phyloP scores from a whole-genome alignment of 2,888 invertebrate species.

The Diarsia rubi region DNA sequence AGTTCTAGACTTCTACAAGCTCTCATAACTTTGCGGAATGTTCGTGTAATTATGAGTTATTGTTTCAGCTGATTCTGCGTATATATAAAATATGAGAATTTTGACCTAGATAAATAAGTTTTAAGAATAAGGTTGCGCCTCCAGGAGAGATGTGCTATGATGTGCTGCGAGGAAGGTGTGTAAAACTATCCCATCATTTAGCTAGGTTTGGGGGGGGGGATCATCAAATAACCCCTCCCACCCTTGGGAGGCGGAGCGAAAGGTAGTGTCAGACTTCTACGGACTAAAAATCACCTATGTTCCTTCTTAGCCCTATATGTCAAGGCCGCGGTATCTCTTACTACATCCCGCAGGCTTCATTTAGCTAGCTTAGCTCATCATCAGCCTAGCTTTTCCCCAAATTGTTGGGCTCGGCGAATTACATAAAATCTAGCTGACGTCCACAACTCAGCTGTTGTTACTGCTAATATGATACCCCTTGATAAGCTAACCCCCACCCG shows the following conservation, averaged over 20 bases:
- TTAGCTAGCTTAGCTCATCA: neutral
- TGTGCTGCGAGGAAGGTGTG: neutral
- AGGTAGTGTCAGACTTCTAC: too few relatives aligned
- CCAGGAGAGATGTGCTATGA: neutral
- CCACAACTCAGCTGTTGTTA: neutral
- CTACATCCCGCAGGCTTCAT: too few relatives aligned
- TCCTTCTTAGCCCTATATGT: too few relatives aligned
- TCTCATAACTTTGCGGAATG: conserved; percentile 41
- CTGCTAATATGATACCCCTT: too few relatives aligned
- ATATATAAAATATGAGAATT: conserved; percentile 33
- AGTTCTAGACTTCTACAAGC: conserved; percentile 39
- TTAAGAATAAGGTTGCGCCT: neutral
- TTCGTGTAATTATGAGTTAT: conserved; percentile 52
- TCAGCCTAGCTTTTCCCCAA: neutral
- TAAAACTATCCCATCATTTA: neutral
- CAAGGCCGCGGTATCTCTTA: too few relatives aligned
- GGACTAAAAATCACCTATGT: too few relatives aligned
- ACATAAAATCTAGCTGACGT: neutral
- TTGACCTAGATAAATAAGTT: conserved; percentile 27
- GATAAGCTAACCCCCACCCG: too few relatives aligned
- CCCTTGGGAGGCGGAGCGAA: too few relatives aligned
- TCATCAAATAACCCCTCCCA: too few relatives aligned
- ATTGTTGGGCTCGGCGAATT: neutral
- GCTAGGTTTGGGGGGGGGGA: too few relatives aligned
- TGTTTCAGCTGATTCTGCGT: conserved; percentile 19